Percentiles rank a stretch among this genome's conserved stretches.
Evolutionary conservation across 2,113 vertebrate species (phyloP).

Genomic region (Apus apus): DNA sequence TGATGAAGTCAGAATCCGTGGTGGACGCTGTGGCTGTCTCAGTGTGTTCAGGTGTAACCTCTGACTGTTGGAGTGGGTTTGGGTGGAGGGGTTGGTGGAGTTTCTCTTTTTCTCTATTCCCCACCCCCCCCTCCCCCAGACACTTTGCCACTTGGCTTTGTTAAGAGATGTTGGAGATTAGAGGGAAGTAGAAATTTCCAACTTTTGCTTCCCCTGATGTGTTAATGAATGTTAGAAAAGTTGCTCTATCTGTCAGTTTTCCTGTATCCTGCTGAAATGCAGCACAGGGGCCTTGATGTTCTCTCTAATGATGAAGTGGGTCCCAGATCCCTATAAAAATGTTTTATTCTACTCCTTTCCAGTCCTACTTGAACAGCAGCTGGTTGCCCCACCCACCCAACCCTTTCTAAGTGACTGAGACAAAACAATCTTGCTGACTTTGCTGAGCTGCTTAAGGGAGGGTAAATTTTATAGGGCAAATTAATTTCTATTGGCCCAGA

Average conservation of each 20-base stretch:
- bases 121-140: accelerated
- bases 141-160: background rate
- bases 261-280: background rate
- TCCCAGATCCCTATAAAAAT: background rate
- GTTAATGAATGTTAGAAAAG: background rate
- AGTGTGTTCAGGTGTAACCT: background rate
- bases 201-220: background rate
- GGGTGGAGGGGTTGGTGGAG: accelerated
- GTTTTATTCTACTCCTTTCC: slow-evolving; percentile 21
- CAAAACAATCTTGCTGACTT: slow-evolving; percentile 36
- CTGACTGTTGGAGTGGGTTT: background rate
- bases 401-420: slow-evolving; percentile 17
- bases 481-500: slow-evolving; percentile 5
- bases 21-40: background rate
- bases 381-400: slow-evolving; percentile 14
- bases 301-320: background rate
- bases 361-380: slow-evolving; percentile 29
- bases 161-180: background rate
- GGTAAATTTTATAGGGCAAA: slow-evolving; percentile 21
- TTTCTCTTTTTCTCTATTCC: accelerated
- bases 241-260: background rate
- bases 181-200: background rate
- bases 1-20: background rate
- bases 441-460: slow-evolving; percentile 34
- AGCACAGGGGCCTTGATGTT: background rate